A percentile compares a stretch with the other conserved stretches of the same genome.
Conservation (phyloP, 1,140 invertebrate genomes). For the Dendroctonus valens region DNA sequence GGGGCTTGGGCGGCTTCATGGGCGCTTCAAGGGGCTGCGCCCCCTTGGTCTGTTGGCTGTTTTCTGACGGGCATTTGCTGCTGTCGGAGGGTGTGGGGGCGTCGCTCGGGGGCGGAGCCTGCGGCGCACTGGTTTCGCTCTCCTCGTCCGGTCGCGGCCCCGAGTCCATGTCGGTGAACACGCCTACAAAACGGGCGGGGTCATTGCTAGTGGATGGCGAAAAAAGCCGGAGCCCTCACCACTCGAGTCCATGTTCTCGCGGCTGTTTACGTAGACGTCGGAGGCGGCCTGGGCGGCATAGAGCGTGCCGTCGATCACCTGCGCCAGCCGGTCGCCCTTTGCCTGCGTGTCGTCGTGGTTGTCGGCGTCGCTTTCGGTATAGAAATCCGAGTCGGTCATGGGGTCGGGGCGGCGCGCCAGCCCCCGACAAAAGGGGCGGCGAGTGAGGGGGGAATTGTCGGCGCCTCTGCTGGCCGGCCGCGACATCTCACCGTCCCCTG, state of each 20-base stretch:
- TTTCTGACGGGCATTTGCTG: conserved; percentile 47
- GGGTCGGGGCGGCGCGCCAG: conserved; percentile 66
- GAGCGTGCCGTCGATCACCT: conserved; percentile 80
- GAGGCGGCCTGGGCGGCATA: conserved; percentile 60
- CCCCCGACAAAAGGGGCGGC: conserved; percentile 45
- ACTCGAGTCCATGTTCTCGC: conserved; percentile 79
- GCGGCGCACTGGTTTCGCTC: conserved; percentile 41
- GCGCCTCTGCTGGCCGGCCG: conserved; percentile 72
- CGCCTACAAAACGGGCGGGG: conserved; percentile 37
- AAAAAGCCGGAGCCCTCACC: no score
- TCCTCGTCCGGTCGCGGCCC: conserved; percentile 43
- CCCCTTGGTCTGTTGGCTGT: conserved; percentile 49
- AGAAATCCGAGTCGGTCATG: conserved; percentile 88
- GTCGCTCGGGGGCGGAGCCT: no score
- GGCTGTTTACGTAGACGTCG: conserved; percentile 53
- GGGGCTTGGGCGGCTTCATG: conserved; percentile 58
- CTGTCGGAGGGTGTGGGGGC: conserved; percentile 43
- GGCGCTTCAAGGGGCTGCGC: conserved; percentile 40
- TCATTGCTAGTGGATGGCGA: no score
- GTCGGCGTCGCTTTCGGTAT: conserved; percentile 83
- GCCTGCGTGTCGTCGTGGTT: conserved; percentile 69
- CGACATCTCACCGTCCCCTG: conserved; percentile 76
- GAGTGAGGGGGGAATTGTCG: conserved; percentile 61
- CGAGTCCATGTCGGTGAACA: conserved; percentile 80
- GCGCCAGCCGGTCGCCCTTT: conserved; percentile 64